Conservation (phyloP, 2,797 vertebrate genomes). For the Coregonus ussuriensis region DNA sequence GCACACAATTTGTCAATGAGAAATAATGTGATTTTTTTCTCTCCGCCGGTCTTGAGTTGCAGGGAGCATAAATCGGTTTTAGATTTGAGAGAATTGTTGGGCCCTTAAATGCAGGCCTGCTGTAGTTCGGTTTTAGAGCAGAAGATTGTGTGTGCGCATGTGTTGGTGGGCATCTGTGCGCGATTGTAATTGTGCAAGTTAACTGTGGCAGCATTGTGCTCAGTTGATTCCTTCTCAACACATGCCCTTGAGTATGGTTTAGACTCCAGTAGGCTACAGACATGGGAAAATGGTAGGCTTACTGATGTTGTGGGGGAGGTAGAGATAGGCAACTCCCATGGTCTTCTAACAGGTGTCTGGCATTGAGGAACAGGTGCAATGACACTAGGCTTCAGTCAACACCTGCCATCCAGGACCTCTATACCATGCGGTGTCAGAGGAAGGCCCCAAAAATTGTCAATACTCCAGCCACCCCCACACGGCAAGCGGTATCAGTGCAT, state of each 20-base stretch:
- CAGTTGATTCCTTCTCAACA: neutral
- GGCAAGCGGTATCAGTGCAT: too few relatives aligned
- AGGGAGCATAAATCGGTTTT: neutral
- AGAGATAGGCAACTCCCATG: neutral
- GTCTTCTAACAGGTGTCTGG: too few relatives aligned
- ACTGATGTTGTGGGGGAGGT: neutral
- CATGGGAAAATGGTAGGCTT: neutral
- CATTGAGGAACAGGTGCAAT: too few relatives aligned
- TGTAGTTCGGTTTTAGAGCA: neutral
- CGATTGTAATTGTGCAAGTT: neutral
- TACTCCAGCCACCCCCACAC: too few relatives aligned
- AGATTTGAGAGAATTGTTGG: neutral
- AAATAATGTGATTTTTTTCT: neutral
- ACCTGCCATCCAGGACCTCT: too few relatives aligned
- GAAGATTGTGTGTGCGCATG: neutral
- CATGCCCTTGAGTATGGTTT: neutral
- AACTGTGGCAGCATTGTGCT: constrained; percentile 1
- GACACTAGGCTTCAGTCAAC: too few relatives aligned
- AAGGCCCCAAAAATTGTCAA: too few relatives aligned
- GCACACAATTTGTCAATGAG: neutral
- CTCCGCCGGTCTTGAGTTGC: neutral
- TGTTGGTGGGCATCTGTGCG: neutral
- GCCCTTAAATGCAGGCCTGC: neutral
- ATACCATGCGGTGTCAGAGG: too few relatives aligned
- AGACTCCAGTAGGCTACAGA: neutral